Evolutionary conservation across 2,888 invertebrate species (phyloP), one percentile per base, ranked within the genome.

Genomic region (Lochmaea crataegi): DNA sequence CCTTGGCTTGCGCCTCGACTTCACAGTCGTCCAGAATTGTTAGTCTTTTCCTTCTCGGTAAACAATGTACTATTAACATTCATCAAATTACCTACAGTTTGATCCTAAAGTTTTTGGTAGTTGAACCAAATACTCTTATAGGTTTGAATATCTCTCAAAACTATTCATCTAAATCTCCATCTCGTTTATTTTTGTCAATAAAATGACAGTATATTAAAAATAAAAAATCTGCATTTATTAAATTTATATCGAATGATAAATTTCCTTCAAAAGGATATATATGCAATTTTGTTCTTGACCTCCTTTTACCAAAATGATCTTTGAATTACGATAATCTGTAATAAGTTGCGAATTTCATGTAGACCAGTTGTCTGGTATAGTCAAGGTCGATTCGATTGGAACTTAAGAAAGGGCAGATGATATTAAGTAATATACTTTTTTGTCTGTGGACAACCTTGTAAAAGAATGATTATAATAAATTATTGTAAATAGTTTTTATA

Each of bases 271-370:
- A 12, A 56, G 16, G 56, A 26, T 56, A 22, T 2, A 1, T 22
- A 56, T 18, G 22, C 56, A 56, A 22, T 56, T 22, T 22, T 26
- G 56, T 22, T 18, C 56, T 56, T 56, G 56, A 56, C 56, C 56
- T 26, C 22, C 56, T 56, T 56, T 56, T 26, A 56, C 11, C n/a
- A 16, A 48, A 48, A n/a, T 14, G 32, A 48, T 48, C 12, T 48
- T 48, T 48, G 7, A 48, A n/a, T 48, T 48, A 48, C 48, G 1
- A 48, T 6, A n/a, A 48, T 48, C 48, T n/a, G 1, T 48, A 48
- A 48, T 48, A 48, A 48, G 4, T 48, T n/a, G n/a, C 14, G n/a
- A 48, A 48, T 48, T 48, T 48, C n/a, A 48, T 14, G 5, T 48
- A 48, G 48, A 48, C 48, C 48, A 48, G 48, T 48, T 48, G 14